These are phyloP conservation scores for Geopemphigus sp. DNA, from an alignment of 1,140 invertebrate genomes.

Conservation along the genomic window DNA sequence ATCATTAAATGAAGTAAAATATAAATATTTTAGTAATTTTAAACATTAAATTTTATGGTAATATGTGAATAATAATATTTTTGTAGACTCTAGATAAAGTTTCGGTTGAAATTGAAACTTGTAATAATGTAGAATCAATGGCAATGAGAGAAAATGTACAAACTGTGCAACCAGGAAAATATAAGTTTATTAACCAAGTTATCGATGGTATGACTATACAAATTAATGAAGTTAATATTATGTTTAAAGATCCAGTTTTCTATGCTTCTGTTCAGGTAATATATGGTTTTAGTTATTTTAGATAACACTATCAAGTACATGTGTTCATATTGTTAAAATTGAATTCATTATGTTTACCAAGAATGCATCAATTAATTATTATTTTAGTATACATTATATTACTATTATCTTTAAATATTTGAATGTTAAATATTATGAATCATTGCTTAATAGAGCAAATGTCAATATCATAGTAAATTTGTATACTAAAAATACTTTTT, in stretches of 20 bases:
- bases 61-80: background rate
- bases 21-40: too few relatives aligned
- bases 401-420: background rate
- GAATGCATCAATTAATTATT: background rate
- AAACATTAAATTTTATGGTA: background rate
- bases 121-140: constrained; percentile 73
- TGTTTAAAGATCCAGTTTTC: constrained; percentile 91
- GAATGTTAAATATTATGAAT: too few relatives aligned
- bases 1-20: too few relatives aligned
- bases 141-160: constrained; percentile 52
- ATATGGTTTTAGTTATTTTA: constrained; percentile 16
- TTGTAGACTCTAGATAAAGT: constrained; percentile 88
- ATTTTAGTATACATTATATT: background rate
- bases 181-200: constrained; percentile 91
- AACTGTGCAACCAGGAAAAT: constrained; percentile 63
- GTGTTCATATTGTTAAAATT: background rate
- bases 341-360: background rate
- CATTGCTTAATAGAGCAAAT: too few relatives aligned
- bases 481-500: too few relatives aligned
- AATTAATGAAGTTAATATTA: constrained; percentile 91
- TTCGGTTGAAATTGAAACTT: constrained; percentile 84
- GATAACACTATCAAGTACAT: background rate
- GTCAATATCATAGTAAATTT: too few relatives aligned
- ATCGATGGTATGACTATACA: constrained; percentile 96
- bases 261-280: constrained; percentile 88